Evolutionary conservation across 2,797 vertebrate species (phyloP), one percentile per base, ranked within the genome.

Genomic region (Myiotriccus ornatus): DNA sequence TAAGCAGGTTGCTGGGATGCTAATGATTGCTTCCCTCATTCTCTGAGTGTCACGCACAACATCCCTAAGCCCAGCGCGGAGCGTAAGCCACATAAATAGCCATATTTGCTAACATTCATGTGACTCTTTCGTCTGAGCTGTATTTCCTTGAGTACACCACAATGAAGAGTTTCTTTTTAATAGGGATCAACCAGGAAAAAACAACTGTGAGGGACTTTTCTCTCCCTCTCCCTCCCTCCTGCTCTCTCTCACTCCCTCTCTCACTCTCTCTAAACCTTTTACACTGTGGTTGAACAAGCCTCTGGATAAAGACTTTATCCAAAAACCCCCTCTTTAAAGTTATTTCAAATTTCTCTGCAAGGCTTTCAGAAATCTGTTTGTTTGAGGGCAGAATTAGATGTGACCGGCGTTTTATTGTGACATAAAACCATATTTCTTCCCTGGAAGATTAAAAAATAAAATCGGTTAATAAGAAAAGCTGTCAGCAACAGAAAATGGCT

Each of bases 401-500:
- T 99, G 99, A 99, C 99, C 99, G 99, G 99, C 99, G 98, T 99
- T 99, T 99, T 99, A 99, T 99, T 99, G 99, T 99, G 99, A 99
- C 99, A 99, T 99, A 99, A 99, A 99, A 99, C 99, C 99, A 98
- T 99, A 99, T 99, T 99, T 99, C 99, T 99, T 99, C 99, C 99
- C 98, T 98, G 98, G 99, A 99, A 99, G 99, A 99, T 99, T 99
- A 99, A 99, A 98, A 99, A 99, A 99, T 99, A 99, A 99, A 99
- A 99, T 99, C 99, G 99, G 99, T 99, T 99, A 99, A 99, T 99
- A 99, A 99, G 99, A 99, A 99, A 99, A 99, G 99, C 99, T 99
- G 99, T 99, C 99, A 99, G 99, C 99, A 99, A 99, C 99, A 99
- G 99, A 99, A 99, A 99, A 99, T 99, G 99, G 99, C 99, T 99